These are phyloP conservation scores for Palloptera scutellata DNA, from an alignment of 2,888 invertebrate genomes.

Conservation along the genomic window DNA sequence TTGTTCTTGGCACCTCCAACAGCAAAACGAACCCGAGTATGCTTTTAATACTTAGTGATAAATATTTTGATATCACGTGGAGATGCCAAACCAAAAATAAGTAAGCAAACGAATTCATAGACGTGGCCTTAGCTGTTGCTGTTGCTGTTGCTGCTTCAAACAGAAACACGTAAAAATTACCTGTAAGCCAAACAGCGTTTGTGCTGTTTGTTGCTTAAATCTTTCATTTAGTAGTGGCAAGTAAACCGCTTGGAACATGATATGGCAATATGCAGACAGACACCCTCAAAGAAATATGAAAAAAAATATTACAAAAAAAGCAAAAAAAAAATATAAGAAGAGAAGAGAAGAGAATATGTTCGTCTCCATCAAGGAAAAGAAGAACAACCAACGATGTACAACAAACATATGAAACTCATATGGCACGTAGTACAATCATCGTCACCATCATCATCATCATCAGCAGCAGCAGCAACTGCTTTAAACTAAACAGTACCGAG, in stretches of 20 bases:
- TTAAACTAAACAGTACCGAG: too few relatives aligned
- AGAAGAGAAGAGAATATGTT: too few relatives aligned
- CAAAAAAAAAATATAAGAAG: too few relatives aligned
- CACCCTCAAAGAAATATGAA: neutral
- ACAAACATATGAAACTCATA: too few relatives aligned
- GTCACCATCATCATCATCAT: too few relatives aligned
- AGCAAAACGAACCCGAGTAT: too few relatives aligned
- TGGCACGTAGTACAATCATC: too few relatives aligned
- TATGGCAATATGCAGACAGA: neutral
- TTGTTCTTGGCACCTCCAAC: too few relatives aligned
- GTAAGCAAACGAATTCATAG: neutral
- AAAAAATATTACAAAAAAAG: too few relatives aligned
- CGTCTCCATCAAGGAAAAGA: too few relatives aligned
- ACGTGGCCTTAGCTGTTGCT: neutral
- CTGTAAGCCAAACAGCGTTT: neutral
- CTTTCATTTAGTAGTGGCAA: neutral
- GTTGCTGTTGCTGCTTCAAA: neutral
- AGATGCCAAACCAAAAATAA: neutral
- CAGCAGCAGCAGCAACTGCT: too few relatives aligned
- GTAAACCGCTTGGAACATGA: neutral
- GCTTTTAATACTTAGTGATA: conserved; percentile 30
- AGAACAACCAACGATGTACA: too few relatives aligned
- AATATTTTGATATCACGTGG: conserved; percentile 28
- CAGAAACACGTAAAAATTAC: neutral
- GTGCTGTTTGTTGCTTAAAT: neutral